Evolutionary conservation across 2,113 vertebrate species (phyloP).

Genomic region (Rhinichthys klamathensis): DNA sequence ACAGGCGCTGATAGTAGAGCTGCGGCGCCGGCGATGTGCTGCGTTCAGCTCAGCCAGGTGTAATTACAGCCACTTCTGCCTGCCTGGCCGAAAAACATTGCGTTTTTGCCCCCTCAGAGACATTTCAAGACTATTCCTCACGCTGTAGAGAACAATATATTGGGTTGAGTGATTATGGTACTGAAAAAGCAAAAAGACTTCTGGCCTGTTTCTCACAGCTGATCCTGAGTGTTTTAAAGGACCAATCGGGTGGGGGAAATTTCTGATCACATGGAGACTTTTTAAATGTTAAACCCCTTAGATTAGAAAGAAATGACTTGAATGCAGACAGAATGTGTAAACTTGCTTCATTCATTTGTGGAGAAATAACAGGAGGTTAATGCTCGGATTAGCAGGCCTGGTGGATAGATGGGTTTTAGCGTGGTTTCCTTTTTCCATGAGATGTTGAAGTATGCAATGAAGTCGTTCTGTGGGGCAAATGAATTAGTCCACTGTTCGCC

Average conservation of each 20-base stretch:
- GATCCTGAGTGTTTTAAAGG: conserved; percentile 42
- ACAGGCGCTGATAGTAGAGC: conserved; percentile 64
- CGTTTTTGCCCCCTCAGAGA: conserved; percentile 15
- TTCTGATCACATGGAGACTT: conserved; percentile 52
- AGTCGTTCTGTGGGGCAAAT: conserved; percentile 65
- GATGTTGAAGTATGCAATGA: conserved; percentile 70
- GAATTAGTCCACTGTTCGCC: conserved; percentile 72
- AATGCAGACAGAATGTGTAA: conserved; percentile 70
- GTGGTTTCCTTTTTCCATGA: background rate
- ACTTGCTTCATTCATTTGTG: conserved; percentile 64
- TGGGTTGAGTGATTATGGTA: conserved; percentile 45
- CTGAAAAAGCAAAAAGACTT: conserved; percentile 44
- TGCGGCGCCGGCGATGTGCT: conserved; percentile 58
- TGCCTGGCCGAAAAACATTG: conserved; percentile 21
- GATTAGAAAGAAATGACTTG: conserved; percentile 67
- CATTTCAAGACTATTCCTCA: conserved; percentile 23
- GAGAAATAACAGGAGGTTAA: conserved; percentile 76
- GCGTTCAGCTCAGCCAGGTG: conserved; percentile 58
- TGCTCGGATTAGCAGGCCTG: conserved; percentile 67
- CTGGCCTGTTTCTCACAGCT: conserved; percentile 20
- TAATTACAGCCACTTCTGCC: conserved; percentile 66
- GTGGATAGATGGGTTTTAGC: conserved; percentile 69
- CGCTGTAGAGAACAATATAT: conserved; percentile 27
- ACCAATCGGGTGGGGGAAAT: conserved; percentile 40
- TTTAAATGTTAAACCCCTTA: conserved; percentile 62